A percentile compares a stretch with the other conserved stretches of the same genome.
phyloP scores from a whole-genome alignment of 1,140 invertebrate species.

The Heliconius hermathena region DNA sequence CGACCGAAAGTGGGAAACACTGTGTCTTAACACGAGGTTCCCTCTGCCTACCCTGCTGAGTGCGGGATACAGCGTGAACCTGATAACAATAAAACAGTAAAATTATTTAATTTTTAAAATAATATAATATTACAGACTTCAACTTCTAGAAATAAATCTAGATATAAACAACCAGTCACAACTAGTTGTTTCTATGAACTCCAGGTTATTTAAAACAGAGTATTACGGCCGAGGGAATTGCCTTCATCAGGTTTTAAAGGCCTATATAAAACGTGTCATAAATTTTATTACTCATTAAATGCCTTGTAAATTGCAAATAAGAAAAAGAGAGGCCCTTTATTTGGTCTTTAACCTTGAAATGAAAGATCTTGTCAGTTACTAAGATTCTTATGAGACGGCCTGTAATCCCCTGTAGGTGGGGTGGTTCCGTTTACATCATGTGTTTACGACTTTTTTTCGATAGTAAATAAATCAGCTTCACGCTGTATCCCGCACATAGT shows the following conservation, averaged over 20 bases:
- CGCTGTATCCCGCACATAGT: no score
- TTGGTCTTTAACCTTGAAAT: constrained; percentile 43
- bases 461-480: no score
- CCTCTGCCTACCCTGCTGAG: no score
- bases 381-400: constrained; percentile 39
- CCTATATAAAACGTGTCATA: constrained; percentile 36
- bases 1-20: no score
- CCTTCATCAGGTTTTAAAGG: constrained; percentile 22
- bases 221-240: constrained; percentile 18
- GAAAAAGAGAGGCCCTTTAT: constrained; percentile 45
- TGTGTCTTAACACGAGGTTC: no score
- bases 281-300: constrained; percentile 41
- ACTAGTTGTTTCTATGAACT: neutral
- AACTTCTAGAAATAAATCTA: no score
- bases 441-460: neutral
- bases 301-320: constrained; percentile 46
- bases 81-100: no score
- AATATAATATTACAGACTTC: no score
- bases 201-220: neutral
- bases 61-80: no score
- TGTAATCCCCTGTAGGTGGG: constrained; percentile 32
- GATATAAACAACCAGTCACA: neutral
- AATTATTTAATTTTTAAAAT: no score
- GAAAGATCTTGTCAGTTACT: constrained; percentile 41
- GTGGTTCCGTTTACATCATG: neutral